Evolutionary conservation across 2,888 invertebrate genomes (phyloP), one percentile per base, ranked within the genome.

Genomic region (Machimus rusticus): DNA sequence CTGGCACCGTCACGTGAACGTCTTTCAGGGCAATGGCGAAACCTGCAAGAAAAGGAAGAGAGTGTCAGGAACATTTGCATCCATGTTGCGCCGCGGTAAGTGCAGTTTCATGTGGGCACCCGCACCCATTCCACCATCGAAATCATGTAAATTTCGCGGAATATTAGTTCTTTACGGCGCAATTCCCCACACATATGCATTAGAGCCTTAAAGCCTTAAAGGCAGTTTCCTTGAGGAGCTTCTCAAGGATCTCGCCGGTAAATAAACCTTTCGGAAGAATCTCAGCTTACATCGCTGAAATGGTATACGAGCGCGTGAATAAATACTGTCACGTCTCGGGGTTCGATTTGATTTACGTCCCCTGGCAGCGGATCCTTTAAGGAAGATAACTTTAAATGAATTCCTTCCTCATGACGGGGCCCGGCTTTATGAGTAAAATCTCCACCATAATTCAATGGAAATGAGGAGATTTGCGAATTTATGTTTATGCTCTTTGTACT

Each of bases 1-100:
- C 93, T n/a, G 95, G 95, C 2, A 95, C 94, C 88, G 93, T 91
- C 89, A 95, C 93, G 89, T 94, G 93, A 66, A 95, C 94, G 90
- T 95, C 94, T 74, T 94, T 93, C 76, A 95, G 92, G n/a, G 91
- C 90, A 28, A 89, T 89, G 84, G 90, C 89, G 77, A 89, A 88
- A 84, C 88, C 90, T 90, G 89, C 14, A 89, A 89, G 78, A 87
- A 88, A 51, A 76, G 81, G 79, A 90, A 90, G 87, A 66, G 12
- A 86, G 46, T 78, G 79, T 66, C 39, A 79, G 55, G 78, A 79
- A 87, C 78, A 77, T 87, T 81, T 78, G 77, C 77, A 43, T 39
- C 66, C 57, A 55, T 87, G 81, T 81, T 66, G 46, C 87, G 39
- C 43, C 46, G 51, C 19, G 43, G 19, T 85, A 85, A 85, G 85